A percentile compares a stretch with the other conserved stretches of the same genome.
phyloP scores from a whole-genome alignment of 2,888 invertebrate species.

The Liodrosophila aerea region DNA sequence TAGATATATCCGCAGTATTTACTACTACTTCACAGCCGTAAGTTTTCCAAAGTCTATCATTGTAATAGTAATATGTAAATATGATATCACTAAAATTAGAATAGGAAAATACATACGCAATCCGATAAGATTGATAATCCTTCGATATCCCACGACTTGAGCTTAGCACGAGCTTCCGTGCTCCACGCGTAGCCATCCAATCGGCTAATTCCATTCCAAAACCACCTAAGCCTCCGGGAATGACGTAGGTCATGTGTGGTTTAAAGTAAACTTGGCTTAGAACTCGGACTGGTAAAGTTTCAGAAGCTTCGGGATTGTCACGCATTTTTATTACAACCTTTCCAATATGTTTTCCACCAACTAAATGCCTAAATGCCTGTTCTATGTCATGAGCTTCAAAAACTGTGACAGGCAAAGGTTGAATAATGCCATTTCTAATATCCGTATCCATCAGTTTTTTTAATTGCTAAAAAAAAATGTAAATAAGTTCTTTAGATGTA shows the following conservation, averaged over 20 bases:
- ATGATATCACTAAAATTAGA: too few species aligned
- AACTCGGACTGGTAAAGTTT: constrained; percentile 75
- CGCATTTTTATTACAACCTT: constrained; percentile 85
- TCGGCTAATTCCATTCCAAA: constrained; percentile 94
- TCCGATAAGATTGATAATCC: constrained; percentile 91
- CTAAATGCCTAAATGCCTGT: constrained; percentile 87
- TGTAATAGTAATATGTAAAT: too few species aligned
- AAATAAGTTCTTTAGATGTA: too few species aligned
- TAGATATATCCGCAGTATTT: constrained; percentile 88
- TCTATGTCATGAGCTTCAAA: constrained; percentile 88
- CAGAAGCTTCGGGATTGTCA: constrained; percentile 54
- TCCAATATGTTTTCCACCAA: constrained; percentile 90
- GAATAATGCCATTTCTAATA: constrained; percentile 86
- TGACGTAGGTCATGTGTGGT: constrained; percentile 83
- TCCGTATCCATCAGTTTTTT: constrained; percentile 85
- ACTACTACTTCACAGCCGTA: constrained; percentile 88
- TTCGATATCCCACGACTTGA: constrained; percentile 90
- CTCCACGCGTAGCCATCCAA: constrained; percentile 93
- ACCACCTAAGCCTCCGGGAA: constrained; percentile 93
- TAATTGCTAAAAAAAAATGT: constrained; percentile 79
- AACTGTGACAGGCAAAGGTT: constrained; percentile 86
- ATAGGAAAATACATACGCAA: constrained; percentile 83
- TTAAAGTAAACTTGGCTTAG: constrained; percentile 77
- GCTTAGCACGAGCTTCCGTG: constrained; percentile 89
- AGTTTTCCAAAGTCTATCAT: constrained; percentile 87